Conservation (phyloP, 2,113 vertebrate genomes). For the Conger conger region DNA sequence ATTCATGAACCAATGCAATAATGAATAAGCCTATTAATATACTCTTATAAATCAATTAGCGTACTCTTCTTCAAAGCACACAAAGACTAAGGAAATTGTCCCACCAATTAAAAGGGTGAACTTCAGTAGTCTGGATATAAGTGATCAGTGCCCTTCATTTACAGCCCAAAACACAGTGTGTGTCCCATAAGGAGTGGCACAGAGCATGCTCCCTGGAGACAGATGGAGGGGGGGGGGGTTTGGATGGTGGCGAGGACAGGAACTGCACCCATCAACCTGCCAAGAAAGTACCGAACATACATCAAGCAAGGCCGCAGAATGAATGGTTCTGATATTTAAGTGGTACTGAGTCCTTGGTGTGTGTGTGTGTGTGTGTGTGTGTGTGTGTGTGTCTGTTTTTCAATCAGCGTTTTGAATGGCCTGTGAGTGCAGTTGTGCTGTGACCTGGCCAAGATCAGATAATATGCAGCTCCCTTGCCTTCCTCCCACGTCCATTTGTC, state of each 20-base stretch:
- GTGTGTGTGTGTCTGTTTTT: conserved; percentile 27
- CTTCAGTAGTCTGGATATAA: background rate
- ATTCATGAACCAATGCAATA: conserved; percentile 18
- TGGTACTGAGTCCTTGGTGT: conserved; percentile 1
- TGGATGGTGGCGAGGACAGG: background rate
- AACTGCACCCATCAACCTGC: background rate
- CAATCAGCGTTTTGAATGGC: conserved; percentile 49
- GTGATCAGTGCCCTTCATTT: background rate
- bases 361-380: conserved; percentile 16
- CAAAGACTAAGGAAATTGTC: background rate
- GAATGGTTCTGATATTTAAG: conserved; percentile 1
- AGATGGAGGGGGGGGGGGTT: background rate
- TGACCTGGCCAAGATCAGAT: conserved; percentile 69
- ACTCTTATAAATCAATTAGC: no score
- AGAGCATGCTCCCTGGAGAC: background rate
- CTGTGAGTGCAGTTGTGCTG: conserved; percentile 54
- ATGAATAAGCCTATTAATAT: background rate
- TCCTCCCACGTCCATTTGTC: conserved; percentile 71
- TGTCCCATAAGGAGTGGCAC: background rate
- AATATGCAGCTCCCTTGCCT: conserved; percentile 56
- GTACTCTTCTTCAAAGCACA: no score
- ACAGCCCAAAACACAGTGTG: background rate
- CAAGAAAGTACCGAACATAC: background rate
- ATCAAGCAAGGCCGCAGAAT: conserved; percentile 8
- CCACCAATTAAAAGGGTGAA: conserved; percentile 10